Evolutionary conservation across 2,888 invertebrate genomes (phyloP), one percentile per base, ranked within the genome.

Genomic region (Hipparchia sbordonii): DNA sequence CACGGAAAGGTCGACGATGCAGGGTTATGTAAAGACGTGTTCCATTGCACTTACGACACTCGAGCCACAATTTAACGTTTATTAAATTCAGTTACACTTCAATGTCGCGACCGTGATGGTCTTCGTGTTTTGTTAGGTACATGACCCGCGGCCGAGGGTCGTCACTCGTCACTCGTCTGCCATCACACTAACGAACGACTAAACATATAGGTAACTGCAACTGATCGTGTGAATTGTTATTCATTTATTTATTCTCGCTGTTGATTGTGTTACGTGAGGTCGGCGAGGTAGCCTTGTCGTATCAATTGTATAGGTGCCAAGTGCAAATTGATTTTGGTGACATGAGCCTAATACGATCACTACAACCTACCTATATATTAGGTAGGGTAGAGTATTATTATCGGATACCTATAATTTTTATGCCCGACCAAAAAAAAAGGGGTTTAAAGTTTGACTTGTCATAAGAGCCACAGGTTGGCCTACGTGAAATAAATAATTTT

Each of bases 31-130:
- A 89, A 89, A 77, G 76, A 77, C 76, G 70, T 72, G 76, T 76
- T 77, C 78, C 74, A 73, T 77, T 73, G 80, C 77, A 75, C 77
- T 88, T 86, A 80, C 85, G 82, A 83, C 83, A 87, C 72, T 73
- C 79, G 78, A 79, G 79, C 77, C 77, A 80, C 77, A 82, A 84
- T 84, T 85, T 84, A 85, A 81, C 81, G 82, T 85, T 84, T 85
- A 78, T 84, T 84, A 79, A 80, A 83, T 80, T 77, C 78, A 70
- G 73, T 74, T 80, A 83, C 82, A 80, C 81, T 79, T 85, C 92
- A 92, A 91, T 89, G 91, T 92, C 92, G 89, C 77, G 91, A 90
- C 89, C 91, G 82, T 90, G 87, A 83, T 83, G 75, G 75, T 33
- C 72, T 69, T 59, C 74, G 73, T 69, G 60, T 60, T 72, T 68